Evolutionary conservation across 2,113 vertebrate species (phyloP).

Genomic region (Atherinomorus stipes): DNA sequence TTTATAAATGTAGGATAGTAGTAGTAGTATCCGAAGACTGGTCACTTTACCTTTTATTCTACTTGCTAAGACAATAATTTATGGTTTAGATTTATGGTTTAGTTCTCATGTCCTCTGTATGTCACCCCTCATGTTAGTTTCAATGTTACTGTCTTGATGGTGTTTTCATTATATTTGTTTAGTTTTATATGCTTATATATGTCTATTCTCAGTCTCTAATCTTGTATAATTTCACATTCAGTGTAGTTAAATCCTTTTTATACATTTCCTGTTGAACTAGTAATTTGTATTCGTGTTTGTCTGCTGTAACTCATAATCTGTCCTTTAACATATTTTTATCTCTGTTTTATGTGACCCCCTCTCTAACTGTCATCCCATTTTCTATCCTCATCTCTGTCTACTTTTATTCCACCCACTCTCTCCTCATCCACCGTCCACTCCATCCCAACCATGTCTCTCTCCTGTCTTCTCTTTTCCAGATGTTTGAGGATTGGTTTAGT

Average conservation of each 20-base stretch:
- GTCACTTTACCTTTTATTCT: not conserved
- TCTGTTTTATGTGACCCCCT: not conserved
- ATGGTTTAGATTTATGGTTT: not conserved
- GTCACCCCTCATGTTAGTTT: not conserved
- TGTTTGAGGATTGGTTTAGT: conserved; percentile 80
- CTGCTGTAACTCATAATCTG: conserved; percentile 6
- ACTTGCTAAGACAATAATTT: not conserved
- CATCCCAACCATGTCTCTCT: conserved; percentile 12
- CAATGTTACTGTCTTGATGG: not conserved
- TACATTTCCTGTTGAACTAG: not conserved
- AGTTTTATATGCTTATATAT: not conserved
- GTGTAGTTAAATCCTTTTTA: not conserved
- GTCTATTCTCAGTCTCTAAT: not conserved
- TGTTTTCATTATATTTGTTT: not conserved
- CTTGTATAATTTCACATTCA: not conserved
- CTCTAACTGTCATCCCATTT: not conserved
- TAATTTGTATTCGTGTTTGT: conserved; percentile 24
- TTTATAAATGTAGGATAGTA: not conserved
- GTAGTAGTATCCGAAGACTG: not conserved
- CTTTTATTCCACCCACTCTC: not conserved
- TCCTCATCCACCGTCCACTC: not conserved
- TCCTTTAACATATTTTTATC: conserved; percentile 10
- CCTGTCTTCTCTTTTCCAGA: conserved; percentile 67
- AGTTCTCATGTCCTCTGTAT: no score
- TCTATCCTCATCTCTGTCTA: not conserved